phyloP scores from a whole-genome alignment of 2,888 invertebrate genomes.

The Scelioninae gen. 2 region DNA sequence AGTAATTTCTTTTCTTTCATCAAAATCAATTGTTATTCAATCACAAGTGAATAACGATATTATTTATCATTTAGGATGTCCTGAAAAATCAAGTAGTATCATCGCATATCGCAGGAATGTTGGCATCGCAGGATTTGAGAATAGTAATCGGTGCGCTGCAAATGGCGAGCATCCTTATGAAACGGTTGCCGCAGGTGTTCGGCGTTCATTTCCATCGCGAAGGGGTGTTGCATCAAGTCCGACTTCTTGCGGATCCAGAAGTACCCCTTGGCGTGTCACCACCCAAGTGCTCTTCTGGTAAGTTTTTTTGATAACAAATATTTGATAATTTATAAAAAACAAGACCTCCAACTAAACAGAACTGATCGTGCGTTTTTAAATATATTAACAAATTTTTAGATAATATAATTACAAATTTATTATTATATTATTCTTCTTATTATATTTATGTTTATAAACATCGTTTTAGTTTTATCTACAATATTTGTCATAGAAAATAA shows the following conservation, averaged over 20 bases:
- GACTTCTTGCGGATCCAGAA: conserved; percentile 84
- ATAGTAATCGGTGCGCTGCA: conserved; percentile 98
- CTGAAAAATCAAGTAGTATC: conserved; percentile 88
- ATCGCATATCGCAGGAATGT: conserved; percentile 98
- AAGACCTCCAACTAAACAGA: no score
- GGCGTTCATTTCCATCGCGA: conserved; percentile 91
- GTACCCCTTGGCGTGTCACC: conserved; percentile 76
- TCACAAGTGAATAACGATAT: no score
- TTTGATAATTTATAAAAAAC: no score
- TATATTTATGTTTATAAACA: no score
- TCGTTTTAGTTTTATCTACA: no score
- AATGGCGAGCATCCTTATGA: conserved; percentile 97
- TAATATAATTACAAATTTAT: no score
- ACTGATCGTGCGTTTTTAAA: no score
- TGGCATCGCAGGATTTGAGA: conserved; percentile 96
- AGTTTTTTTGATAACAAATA: no score
- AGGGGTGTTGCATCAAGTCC: conserved; percentile 96
- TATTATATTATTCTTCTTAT: no score
- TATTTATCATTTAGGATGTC: conserved; percentile 73
- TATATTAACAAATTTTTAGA: no score
- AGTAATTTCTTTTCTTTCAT: conserved; percentile 70
- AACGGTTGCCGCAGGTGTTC: conserved; percentile 96
- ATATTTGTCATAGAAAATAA: no score
- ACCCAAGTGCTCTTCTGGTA: conserved; percentile 75
- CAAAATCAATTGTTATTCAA: no score